Percentiles rank a stretch among this genome's conserved stretches.
Conservation (phyloP, 2,797 vertebrate genomes). For the Rhincodon typus region DNA sequence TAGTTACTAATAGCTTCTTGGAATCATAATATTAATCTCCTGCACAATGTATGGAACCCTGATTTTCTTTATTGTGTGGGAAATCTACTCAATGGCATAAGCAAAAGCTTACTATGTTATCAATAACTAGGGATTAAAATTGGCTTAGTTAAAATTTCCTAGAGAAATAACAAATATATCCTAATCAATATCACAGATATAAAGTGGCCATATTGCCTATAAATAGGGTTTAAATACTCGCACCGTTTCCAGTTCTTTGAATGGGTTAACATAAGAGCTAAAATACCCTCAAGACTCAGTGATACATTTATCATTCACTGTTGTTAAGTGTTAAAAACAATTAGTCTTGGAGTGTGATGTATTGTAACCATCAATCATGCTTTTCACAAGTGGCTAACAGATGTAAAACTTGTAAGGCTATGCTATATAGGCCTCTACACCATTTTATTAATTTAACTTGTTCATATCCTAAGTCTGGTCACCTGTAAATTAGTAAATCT, state of each 20-base stretch:
- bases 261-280: background rate
- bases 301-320: background rate
- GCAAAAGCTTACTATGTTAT: background rate
- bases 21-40: background rate
- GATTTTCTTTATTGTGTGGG: background rate
- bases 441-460: background rate
- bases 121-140: background rate
- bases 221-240: background rate
- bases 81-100: background rate
- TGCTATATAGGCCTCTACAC: background rate
- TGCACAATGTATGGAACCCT: background rate
- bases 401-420: background rate
- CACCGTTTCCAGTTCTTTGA: background rate
- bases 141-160: background rate
- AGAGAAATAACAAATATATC: background rate
- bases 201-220: background rate
- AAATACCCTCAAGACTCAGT: background rate
- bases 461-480: background rate
- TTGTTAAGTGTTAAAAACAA: background rate
- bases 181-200: background rate
- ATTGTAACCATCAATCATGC: background rate
- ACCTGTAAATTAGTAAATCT: background rate
- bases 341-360: conserved; percentile 1
- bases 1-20: background rate
- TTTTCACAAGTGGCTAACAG: conserved; percentile 9